Percentiles rank a stretch among this genome's conserved stretches.
These are phyloP conservation scores for Sakesphorus luctuosus DNA, from an alignment of 2,113 vertebrate genomes.

Conservation along the genomic window DNA sequence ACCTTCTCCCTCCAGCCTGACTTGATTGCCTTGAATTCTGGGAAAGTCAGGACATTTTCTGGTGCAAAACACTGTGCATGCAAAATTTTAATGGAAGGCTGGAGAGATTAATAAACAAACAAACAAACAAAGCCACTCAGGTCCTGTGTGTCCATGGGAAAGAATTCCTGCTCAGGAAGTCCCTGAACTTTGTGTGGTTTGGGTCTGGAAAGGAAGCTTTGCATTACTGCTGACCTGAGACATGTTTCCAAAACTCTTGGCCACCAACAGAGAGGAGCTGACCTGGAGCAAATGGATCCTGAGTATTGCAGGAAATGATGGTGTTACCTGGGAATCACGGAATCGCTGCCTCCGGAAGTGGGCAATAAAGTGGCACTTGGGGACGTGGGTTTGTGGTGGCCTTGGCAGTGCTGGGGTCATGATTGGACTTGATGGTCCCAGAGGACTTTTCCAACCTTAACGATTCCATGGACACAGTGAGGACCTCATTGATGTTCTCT, in stretches of 20 bases:
- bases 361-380: neutral
- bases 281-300: neutral
- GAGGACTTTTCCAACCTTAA: neutral
- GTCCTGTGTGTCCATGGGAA: neutral
- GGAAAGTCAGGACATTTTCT: neutral
- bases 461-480: neutral
- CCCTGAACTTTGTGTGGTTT: neutral
- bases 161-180: neutral
- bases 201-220: neutral
- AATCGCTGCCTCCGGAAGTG: neutral
- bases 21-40: neutral
- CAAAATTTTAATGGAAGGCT: neutral
- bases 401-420: no score
- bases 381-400: neutral
- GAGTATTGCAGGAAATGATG: neutral
- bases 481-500: neutral
- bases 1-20: neutral
- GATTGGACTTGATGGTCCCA: neutral
- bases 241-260: neutral
- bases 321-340: neutral
- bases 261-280: neutral
- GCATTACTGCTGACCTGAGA: neutral
- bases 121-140: neutral
- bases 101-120: neutral
- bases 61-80: neutral